These are phyloP conservation scores for Alectoris magna DNA, from an alignment of 2,797 vertebrate genomes.

Conservation along the genomic window DNA sequence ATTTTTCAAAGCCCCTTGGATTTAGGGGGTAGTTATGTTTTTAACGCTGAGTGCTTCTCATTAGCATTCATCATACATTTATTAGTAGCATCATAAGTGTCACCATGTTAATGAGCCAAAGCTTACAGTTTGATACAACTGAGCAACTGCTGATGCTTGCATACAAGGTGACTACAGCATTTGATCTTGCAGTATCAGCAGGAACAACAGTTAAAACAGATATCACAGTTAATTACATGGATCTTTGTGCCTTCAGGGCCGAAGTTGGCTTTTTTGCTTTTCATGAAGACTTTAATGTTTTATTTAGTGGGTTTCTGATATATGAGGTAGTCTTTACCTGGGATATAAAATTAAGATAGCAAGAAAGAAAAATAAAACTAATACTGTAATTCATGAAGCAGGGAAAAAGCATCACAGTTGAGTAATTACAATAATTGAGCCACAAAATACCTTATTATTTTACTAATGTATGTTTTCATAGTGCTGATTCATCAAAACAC, in stretches of 20 bases:
- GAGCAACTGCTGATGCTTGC: constrained; percentile 14
- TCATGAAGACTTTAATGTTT: neutral
- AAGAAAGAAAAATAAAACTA: neutral
- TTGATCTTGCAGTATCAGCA: constrained; percentile 39
- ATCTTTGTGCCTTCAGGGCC: neutral
- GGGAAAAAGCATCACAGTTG: neutral
- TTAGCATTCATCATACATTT: constrained; percentile 13
- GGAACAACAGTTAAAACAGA: constrained; percentile 5
- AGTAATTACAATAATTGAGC: neutral
- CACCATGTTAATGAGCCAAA: constrained; percentile 3
- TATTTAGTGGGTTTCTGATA: constrained; percentile 10
- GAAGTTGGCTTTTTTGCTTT: neutral
- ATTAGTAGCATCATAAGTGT: neutral
- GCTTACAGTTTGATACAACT: neutral
- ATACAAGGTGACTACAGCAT: neutral
- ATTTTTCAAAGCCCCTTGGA: neutral
- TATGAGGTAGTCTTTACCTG: neutral
- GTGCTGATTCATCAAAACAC: neutral
- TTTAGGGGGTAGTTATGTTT: neutral
- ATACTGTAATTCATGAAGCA: neutral
- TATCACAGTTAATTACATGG: constrained; percentile 29
- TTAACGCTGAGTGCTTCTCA: neutral
- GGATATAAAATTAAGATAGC: neutral
- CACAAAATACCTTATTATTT: neutral
- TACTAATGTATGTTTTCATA: neutral